Evolutionary conservation across 2,113 vertebrate genomes (phyloP).

Genomic region (Diadophis punctatus): DNA sequence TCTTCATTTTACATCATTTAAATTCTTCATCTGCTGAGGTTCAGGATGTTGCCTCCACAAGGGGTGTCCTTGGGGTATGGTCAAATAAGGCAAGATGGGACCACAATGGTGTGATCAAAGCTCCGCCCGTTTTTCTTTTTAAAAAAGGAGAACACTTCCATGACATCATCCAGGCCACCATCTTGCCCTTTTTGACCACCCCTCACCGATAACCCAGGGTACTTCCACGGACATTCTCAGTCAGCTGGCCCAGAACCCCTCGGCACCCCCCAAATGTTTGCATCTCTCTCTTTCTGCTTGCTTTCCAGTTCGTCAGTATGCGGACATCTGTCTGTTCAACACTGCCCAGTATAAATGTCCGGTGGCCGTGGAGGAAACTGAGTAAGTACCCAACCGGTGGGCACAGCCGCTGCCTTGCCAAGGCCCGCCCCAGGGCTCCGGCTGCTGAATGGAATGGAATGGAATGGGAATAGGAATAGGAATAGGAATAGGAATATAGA

Average conservation of each 20-base stretch:
- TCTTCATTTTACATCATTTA: no score
- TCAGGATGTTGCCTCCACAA: neutral
- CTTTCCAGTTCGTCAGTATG: slow-evolving; percentile 86
- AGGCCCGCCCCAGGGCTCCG: accelerated
- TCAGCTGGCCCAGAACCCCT: neutral
- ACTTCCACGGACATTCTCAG: neutral
- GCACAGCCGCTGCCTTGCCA: neutral
- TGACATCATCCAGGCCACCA: neutral
- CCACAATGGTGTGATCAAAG: neutral
- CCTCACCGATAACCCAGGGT: neutral
- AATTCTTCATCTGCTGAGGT: neutral
- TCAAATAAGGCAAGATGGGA: neutral
- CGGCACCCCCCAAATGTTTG: neutral
- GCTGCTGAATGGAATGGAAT: no score
- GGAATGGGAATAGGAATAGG: no score
- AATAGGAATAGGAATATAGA: no score
- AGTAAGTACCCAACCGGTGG: slow-evolving; percentile 73
- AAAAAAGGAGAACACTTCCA: neutral
- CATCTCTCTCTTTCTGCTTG: accelerated
- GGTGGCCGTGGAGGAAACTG: slow-evolving; percentile 88
- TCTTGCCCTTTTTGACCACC: neutral
- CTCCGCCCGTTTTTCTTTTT: neutral
- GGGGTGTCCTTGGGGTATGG: neutral
- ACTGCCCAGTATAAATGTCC: slow-evolving; percentile 98
- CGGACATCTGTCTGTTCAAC: slow-evolving; percentile 97